phyloP scores from a whole-genome alignment of 2,797 vertebrate species.

The Tadarida brasiliensis region DNA sequence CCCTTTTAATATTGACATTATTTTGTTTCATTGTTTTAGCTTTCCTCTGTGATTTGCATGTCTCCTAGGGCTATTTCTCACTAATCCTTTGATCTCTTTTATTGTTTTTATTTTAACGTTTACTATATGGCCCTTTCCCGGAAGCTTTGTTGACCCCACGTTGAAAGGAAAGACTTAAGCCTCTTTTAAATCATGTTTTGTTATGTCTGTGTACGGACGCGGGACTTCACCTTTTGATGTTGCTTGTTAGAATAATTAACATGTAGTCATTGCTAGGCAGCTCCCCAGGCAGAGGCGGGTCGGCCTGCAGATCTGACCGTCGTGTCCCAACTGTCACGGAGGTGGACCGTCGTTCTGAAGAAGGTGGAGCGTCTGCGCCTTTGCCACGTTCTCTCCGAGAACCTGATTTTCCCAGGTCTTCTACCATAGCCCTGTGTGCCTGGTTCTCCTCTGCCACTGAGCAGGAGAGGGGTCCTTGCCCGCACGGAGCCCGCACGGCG shows the following conservation, averaged over 20 bases:
- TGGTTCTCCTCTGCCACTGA: too few relatives aligned
- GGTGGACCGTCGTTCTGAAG: background rate
- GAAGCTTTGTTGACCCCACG: background rate
- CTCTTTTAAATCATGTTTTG: background rate
- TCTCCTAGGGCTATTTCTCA: background rate
- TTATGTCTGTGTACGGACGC: background rate
- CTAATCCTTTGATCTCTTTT: background rate
- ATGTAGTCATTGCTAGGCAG: background rate
- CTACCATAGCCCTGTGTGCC: rapidly evolving
- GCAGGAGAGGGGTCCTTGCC: rapidly evolving
- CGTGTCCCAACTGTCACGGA: background rate
- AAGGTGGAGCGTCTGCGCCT: too few relatives aligned
- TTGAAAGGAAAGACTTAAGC: background rate
- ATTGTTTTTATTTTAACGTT: background rate
- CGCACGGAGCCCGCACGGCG: too few relatives aligned
- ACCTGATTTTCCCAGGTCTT: rapidly evolving
- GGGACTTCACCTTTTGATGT: background rate
- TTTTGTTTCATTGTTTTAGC: background rate
- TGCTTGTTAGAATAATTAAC: background rate
- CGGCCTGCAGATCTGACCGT: background rate
- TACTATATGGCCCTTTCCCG: background rate
- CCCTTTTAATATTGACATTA: background rate
- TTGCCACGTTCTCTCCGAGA: rapidly evolving
- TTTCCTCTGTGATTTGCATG: background rate
- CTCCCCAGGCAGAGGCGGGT: background rate